Evolutionary conservation across 2,113 vertebrate genomes (phyloP), one percentile per base, ranked within the genome.

Genomic region (Lepus americanus): DNA sequence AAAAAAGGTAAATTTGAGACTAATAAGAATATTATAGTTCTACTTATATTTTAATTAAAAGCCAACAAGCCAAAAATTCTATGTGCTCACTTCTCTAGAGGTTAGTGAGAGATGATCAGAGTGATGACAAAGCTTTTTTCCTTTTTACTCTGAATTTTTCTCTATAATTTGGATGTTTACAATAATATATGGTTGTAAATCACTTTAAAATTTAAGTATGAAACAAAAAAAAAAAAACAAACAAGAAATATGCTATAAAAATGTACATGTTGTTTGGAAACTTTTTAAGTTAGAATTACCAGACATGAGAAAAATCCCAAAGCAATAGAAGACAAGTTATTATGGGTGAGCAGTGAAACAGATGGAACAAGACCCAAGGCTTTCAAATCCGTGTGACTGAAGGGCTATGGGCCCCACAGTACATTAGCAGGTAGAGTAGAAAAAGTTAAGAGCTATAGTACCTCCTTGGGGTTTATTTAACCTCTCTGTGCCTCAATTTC

Each of bases 1-100:
- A 12, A 36, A 91, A 89, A 31, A 14, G 33, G 4, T 36, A 73
- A 79, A 92, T 27, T 61, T 2, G 19, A 77, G n/a, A 79, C 5
- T 27, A 31, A 83, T 36, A 17, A 8, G 20, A 69, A 70, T 33
- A 49, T 33, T 84, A 36, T 29, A 80, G 12, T 51, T 87, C 84
- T 87, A 53, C 55, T 78, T 80, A 59, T 59, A 95, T 49, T 63
- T 55, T 85, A 69, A 12, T 64, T 79, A 29, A 96, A 92, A 74
- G 14, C 8, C 4, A 89, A 29, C 9, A 77, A 77, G n/a, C 53
- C 72, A 90, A 70, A 93, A 85, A 39, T 85, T 23, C 3, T 12
- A 59, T 49, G 19, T 67, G 17, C 67, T 78, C 63, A 82, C 36
- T 92, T 92, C 61, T 70, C 63, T 49, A 27, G 67, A 77, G 9